Conservation (phyloP, 2,888 invertebrate species). For the Drosophila paranaensis region DNA sequence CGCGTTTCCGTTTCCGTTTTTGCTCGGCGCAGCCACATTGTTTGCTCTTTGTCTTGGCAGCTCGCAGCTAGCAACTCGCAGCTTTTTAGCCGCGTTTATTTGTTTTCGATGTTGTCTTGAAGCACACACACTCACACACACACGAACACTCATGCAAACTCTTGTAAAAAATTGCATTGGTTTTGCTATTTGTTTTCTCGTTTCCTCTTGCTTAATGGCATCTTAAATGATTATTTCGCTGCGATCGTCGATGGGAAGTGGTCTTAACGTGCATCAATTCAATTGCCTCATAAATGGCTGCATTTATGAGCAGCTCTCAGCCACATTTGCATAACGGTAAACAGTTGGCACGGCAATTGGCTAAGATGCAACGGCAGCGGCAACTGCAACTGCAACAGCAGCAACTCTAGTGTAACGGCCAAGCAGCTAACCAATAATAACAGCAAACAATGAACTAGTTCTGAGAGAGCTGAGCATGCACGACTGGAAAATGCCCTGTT, state of each 20-base stretch:
- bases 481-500: not conserved
- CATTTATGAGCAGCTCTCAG: conserved; percentile 37
- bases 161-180: conserved; percentile 56
- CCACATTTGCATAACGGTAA: conserved; percentile 36
- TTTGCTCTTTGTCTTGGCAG: conserved; percentile 52
- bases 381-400: not conserved
- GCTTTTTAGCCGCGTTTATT: conserved; percentile 68
- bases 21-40: conserved; percentile 25
- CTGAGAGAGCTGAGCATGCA: not conserved
- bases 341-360: conserved; percentile 14
- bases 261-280: conserved; percentile 67
- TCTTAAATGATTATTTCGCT: conserved; percentile 16
- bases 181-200: conserved; percentile 55
- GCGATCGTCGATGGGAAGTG: conserved; percentile 31
- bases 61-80: conserved; percentile 58
- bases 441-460: not conserved
- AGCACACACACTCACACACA: conserved; percentile 7
- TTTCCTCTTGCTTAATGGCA: conserved; percentile 25
- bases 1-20: conserved; percentile 69
- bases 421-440: conserved; percentile 9
- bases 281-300: conserved; percentile 62
- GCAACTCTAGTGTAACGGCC: conserved; percentile 12
- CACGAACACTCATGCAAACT: not conserved
- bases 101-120: conserved; percentile 63
- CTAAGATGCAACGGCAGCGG: conserved; percentile 8